Percentiles rank a stretch among this genome's conserved stretches.
These are phyloP conservation scores for Trichomalopsis sarcophagae DNA, from an alignment of 1,140 invertebrate genomes.

Conservation along the genomic window DNA sequence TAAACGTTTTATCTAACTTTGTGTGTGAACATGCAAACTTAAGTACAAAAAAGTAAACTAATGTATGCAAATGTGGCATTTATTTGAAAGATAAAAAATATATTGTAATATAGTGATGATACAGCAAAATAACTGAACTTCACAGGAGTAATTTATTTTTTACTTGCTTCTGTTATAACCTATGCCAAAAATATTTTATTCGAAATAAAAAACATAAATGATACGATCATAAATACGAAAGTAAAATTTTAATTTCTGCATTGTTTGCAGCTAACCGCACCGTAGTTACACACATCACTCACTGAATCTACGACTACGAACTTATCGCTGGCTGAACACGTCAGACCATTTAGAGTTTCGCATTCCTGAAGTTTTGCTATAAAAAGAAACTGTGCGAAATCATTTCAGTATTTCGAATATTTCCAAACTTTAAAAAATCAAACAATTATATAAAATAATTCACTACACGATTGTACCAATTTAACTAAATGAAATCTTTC, in stretches of 20 bases:
- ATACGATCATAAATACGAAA: neutral
- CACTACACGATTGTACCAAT: no score
- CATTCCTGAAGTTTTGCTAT: neutral
- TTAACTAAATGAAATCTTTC: no score
- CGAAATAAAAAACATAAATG: neutral
- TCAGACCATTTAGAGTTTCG: neutral
- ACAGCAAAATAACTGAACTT: neutral
- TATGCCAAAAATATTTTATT: neutral
- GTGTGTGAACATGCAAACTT: slow-evolving; percentile 5
- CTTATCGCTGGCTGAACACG: slow-evolving; percentile 5
- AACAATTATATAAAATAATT: no score
- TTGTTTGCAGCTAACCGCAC: neutral
- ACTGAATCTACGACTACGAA: neutral
- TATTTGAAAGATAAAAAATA: neutral
- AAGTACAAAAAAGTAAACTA: neutral
- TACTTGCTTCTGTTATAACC: neutral
- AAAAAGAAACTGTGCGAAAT: neutral
- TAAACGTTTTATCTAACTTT: slow-evolving; percentile 27
- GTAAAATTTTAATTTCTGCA: neutral
- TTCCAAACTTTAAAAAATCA: neutral
- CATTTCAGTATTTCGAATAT: neutral
- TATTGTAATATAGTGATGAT: neutral
- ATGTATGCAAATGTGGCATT: neutral
- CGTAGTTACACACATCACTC: neutral
- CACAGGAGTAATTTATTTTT: neutral